These are phyloP conservation scores for Phylloscopus collybita DNA, from an alignment of 2,797 vertebrate species.

Conservation along the genomic window DNA sequence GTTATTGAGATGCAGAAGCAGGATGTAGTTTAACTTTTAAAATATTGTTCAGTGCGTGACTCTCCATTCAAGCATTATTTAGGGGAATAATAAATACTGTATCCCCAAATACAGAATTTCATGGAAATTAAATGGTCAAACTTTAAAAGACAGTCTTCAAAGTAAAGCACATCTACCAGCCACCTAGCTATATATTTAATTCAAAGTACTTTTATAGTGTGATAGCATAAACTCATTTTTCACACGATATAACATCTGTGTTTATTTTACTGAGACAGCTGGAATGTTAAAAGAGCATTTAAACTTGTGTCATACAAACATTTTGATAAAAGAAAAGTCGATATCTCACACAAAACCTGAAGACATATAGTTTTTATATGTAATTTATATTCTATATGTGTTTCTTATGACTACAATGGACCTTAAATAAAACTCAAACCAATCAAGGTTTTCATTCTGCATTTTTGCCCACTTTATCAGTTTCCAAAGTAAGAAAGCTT, in stretches of 20 bases:
- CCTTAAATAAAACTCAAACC: neutral
- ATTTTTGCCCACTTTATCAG: neutral
- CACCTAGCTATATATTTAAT: neutral
- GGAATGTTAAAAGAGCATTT: neutral
- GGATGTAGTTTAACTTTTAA: neutral
- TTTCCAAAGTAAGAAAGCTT: neutral
- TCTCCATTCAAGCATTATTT: neutral
- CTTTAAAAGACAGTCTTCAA: neutral
- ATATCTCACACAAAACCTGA: neutral
- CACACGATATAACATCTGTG: neutral
- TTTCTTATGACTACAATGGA: neutral
- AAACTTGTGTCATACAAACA: neutral
- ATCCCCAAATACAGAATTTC: neutral
- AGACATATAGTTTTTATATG: neutral
- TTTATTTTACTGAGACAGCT: neutral
- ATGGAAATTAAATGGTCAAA: neutral
- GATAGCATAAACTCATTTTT: neutral
- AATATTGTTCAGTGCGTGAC: neutral
- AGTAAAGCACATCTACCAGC: neutral
- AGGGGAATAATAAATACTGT: neutral
- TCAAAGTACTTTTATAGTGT: neutral
- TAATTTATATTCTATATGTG: neutral
- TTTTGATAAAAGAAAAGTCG: neutral
- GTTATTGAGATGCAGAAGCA: neutral
- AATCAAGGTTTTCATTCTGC: neutral